Base-by-base conservation (phyloP, 2,113 vertebrate genomes). In the Bujurquina vittata region DNA sequence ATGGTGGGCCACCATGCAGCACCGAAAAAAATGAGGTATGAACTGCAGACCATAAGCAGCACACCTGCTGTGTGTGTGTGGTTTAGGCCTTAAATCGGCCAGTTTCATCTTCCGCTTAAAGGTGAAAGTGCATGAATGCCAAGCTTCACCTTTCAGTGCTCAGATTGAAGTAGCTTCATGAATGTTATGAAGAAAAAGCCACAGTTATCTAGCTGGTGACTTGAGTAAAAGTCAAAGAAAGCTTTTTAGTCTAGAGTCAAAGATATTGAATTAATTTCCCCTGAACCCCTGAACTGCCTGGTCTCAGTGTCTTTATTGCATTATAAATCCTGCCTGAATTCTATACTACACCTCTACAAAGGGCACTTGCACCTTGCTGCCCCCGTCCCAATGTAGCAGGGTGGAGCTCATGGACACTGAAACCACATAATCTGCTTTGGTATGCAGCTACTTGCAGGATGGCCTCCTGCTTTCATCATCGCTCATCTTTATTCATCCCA, bases 1-100 rank as follows among this genome's bases (percentile, higher is more conserved):
- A 97, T 83, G 89, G 95, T 2, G 92, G 86, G 15, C 88, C 93
- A 4, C 80, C 86, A 33, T 86, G 83, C 52, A 95, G 95, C 92
- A 92, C 93, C 84, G 97, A 97, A 61, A 96, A 94, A 91, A 97
- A 96, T 60, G 97, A 99, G 97, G 98, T 99, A 60, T 52, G 10
- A 75, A 29, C 52, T 40, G 12, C 22, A 55, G 6, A 23, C 6
- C 2, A 1, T 12, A 17, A 60, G 11, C 15, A 5, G 10, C 5
- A n/a, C 37, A 67, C 63, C 14, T 4, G 26, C 26, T 26, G 26
- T 26, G 3, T 31, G 6, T 2, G 55, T 18, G n/a, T 2, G 55
- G 12, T 56, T 57, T 60, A 49, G 18, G 59, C 58, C 9, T 69
- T 56, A 72, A 58, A 57, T 2, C 29, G 54, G 52, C 57, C 35